Base-by-base conservation (phyloP, 2,797 vertebrate genomes). In the Oreortyx pictus region DNA sequence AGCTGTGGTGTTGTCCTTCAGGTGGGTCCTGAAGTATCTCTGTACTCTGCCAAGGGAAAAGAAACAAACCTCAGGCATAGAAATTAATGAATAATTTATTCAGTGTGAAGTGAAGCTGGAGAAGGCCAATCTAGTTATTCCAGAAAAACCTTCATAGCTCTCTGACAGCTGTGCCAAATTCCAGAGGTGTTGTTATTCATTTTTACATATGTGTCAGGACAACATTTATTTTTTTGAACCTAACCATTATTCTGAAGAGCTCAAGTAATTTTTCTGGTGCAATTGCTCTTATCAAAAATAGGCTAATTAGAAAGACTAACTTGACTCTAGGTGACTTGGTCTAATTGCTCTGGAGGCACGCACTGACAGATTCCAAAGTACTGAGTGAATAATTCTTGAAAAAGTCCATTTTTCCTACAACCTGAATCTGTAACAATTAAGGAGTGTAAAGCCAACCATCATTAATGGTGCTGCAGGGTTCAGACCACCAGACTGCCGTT, bases 41-140 rank as follows among this genome's bases (percentile, higher is more conserved):
- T 54, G 12, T 52, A 46, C 24, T 76, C 62, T 77, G 29, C 47
- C 27, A 78, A 81, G 60, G 27, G 43, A 83, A 91, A 66, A 16
- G n/a, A n/a, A 56, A 88, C 59, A 54, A 75, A 31, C 22, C 22
- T 87, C 25, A 39, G 23, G 46, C 24, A 18, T 70, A 33, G 80
- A 89, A 89, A 89, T 81, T 88, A 81, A 77, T 89, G 4, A 89
- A 62, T 93, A 70, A 83, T 88, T 90, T 77, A 70, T 74, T 24
- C 54, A 59, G 47, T 23, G 43, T 50, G 54, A 81, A 90, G 46
- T 19, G 50, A 92, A 94, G n/a, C 70, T 92, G 77, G 76, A 92
- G 82, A 70, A 92, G 66, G 29, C 79, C 46, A 50, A 47, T 80
- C 68, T 72, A 41, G 5, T 49, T 94, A 43, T 89, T 91, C 87